These are phyloP conservation scores for Sturnira hondurensis DNA, from an alignment of 2,113 vertebrate species.

Conservation along the genomic window DNA sequence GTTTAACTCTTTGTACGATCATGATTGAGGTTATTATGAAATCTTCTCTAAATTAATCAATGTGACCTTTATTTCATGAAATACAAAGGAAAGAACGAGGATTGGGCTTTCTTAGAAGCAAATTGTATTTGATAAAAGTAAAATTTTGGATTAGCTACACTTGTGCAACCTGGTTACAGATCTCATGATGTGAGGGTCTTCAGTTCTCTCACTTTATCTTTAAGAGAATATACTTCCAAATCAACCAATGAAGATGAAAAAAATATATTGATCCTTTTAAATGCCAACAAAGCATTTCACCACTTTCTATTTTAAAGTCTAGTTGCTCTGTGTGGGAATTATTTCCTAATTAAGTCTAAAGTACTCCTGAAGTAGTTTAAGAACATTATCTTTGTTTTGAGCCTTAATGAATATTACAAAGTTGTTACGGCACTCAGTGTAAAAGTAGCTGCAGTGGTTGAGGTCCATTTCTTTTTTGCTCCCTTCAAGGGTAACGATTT, in stretches of 20 bases:
- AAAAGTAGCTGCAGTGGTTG: conserved; percentile 11
- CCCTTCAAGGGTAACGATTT: background rate
- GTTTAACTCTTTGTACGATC: conserved; percentile 67
- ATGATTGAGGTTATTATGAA: conserved; percentile 51
- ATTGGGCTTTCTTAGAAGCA: conserved; percentile 27
- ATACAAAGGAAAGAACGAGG: conserved; percentile 24
- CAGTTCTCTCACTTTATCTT: background rate
- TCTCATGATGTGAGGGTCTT: background rate
- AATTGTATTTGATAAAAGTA: conserved; percentile 28
- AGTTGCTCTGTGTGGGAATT: background rate
- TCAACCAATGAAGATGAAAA: background rate
- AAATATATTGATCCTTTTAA: background rate
- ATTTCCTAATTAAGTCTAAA: conserved; percentile 34
- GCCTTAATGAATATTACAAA: background rate
- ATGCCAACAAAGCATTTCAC: background rate
- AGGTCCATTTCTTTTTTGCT: background rate
- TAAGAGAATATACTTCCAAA: background rate
- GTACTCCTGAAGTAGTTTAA: background rate
- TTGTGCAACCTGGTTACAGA: conserved; percentile 1
- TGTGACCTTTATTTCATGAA: conserved; percentile 25
- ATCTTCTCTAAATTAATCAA: conserved; percentile 49
- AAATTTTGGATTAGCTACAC: background rate
- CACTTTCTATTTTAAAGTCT: background rate
- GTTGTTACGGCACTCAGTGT: background rate
- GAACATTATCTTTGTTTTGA: conserved; percentile 16